These are phyloP conservation scores for Eupsittula cactorum DNA, from an alignment of 2,113 vertebrate species.

Conservation along the genomic window DNA sequence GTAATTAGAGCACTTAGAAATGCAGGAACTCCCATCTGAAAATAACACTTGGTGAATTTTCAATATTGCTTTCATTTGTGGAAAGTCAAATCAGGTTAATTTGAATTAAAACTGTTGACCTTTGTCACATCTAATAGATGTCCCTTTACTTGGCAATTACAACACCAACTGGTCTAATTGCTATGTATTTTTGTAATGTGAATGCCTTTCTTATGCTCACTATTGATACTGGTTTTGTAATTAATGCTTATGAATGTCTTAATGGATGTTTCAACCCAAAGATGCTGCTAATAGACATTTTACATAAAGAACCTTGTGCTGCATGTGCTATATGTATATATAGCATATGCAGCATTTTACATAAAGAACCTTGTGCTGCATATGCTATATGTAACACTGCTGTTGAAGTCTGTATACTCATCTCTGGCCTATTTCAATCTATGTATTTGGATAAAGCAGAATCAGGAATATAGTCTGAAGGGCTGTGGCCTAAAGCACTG, in stretches of 20 bases:
- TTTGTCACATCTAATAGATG: constrained; percentile 72
- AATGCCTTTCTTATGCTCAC: constrained; percentile 32
- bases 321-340: neutral
- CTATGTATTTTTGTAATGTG: constrained; percentile 64
- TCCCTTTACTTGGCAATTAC: constrained; percentile 41
- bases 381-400: constrained; percentile 18
- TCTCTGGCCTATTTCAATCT: constrained; percentile 12
- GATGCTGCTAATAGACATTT: constrained; percentile 72
- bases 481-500: constrained; percentile 44
- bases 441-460: neutral
- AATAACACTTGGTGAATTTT: constrained; percentile 29
- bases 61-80: constrained; percentile 68
- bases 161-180: constrained; percentile 16
- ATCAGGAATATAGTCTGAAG: constrained; percentile 26
- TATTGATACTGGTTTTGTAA: constrained; percentile 37
- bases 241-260: constrained; percentile 70
- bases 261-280: constrained; percentile 74
- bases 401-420: constrained; percentile 20
- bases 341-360: neutral
- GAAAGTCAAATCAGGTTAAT: constrained; percentile 63
- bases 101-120: constrained; percentile 48
- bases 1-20: constrained; percentile 64
- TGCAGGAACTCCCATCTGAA: constrained; percentile 29
- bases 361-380: constrained; percentile 35
- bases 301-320: constrained; percentile 35